Conservation (phyloP, 1,140 invertebrate genomes). For the Lepidurus apus region DNA sequence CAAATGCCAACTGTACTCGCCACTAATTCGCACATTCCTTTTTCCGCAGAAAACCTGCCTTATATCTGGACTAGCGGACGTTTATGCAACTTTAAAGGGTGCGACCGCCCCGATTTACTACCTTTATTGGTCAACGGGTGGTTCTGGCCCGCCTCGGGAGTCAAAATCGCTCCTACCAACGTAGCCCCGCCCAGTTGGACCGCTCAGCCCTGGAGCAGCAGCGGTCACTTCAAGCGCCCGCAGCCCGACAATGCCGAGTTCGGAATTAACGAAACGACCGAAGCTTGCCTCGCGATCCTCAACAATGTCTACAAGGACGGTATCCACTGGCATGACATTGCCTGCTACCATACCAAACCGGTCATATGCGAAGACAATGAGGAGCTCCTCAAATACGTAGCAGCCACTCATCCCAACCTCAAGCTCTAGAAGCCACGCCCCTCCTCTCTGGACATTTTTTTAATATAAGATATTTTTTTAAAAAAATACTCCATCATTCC, state of each 20-base stretch:
- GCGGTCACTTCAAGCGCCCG: conserved; percentile 76
- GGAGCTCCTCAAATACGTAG: conserved; percentile 74
- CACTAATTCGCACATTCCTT: not conserved
- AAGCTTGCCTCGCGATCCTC: conserved; percentile 71
- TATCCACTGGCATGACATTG: conserved; percentile 86
- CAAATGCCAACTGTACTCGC: no score
- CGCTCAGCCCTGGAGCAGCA: conserved; percentile 66
- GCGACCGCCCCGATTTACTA: conserved; percentile 76
- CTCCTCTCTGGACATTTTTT: not conserved
- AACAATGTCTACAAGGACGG: conserved; percentile 90
- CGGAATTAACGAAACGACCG: conserved; percentile 80
- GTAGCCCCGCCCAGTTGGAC: conserved; percentile 40
- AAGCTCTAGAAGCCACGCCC: conserved; percentile 54
- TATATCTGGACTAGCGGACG: conserved; percentile 88
- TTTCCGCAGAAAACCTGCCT: conserved; percentile 68
- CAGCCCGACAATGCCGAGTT: conserved; percentile 89
- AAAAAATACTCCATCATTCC: not conserved
- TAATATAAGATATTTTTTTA: not conserved
- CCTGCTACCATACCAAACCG: conserved; percentile 85
- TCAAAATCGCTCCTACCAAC: conserved; percentile 80
- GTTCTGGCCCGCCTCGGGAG: conserved; percentile 88
- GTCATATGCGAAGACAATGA: conserved; percentile 83
- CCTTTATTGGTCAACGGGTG: conserved; percentile 78
- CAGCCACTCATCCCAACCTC: conserved; percentile 69
- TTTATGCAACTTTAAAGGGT: conserved; percentile 87